A percentile compares a stretch with the other conserved stretches of the same genome.
Conservation (phyloP, 2,888 invertebrate genomes). For the Panopea generosa region DNA sequence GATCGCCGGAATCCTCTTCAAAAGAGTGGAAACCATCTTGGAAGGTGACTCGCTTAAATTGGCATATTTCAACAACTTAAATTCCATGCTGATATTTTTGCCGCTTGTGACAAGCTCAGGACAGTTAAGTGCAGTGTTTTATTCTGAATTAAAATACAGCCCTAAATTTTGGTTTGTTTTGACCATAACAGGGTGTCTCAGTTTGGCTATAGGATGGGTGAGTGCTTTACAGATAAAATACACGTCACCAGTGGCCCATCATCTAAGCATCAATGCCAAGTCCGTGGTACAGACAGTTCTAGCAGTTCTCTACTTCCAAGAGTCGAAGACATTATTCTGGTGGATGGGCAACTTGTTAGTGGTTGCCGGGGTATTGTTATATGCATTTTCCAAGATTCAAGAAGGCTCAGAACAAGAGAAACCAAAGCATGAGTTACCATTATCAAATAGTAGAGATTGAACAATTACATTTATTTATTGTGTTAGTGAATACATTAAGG, state of each 20-base stretch:
- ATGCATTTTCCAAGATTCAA: constrained; percentile 75
- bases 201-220: constrained; percentile 82
- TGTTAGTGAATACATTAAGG: too few relatives aligned
- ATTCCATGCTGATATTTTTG: constrained; percentile 78
- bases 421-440: neutral
- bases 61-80: constrained; percentile 81
- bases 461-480: too few relatives aligned
- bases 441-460: too few relatives aligned
- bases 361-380: constrained; percentile 80
- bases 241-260: constrained; percentile 84
- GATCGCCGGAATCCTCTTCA: constrained; percentile 83
- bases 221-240: constrained; percentile 84
- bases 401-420: constrained; percentile 38
- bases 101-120: constrained; percentile 80
- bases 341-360: constrained; percentile 83
- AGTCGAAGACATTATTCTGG: constrained; percentile 81
- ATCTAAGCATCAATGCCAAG: constrained; percentile 84
- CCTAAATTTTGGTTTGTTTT: constrained; percentile 77
- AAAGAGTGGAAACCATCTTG: constrained; percentile 77
- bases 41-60: constrained; percentile 79
- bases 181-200: constrained; percentile 78
- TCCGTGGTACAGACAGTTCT: constrained; percentile 84
- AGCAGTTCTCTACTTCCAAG: constrained; percentile 81
- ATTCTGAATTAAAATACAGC: constrained; percentile 60
- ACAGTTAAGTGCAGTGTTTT: constrained; percentile 74